phyloP scores from a whole-genome alignment of 2,113 vertebrate genomes.

The Dromiciops gliroides region DNA sequence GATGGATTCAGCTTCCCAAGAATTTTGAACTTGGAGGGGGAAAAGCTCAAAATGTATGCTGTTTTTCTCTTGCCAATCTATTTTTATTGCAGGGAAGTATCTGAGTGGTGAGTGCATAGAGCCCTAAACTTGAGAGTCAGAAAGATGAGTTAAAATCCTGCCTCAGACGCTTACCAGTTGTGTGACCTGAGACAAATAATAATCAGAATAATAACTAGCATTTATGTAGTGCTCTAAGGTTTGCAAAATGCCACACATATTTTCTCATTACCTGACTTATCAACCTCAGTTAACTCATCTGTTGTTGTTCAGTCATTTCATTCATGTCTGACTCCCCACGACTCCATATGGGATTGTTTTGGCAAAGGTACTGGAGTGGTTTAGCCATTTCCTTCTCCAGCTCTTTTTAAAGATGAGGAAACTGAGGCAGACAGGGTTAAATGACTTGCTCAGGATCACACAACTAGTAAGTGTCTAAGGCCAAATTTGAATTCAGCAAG shows the following conservation, averaged over 20 bases:
- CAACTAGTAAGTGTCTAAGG: not conserved
- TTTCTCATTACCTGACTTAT: not conserved
- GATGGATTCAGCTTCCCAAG: not conserved
- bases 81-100: not conserved
- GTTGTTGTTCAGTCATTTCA: not conserved
- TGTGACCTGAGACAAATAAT: not conserved
- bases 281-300: not conserved
- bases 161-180: not conserved
- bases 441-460: not conserved
- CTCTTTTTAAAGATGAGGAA: not conserved
- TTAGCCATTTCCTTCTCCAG: not conserved
- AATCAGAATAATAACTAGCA: not conserved
- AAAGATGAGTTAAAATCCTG: not conserved
- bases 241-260: not conserved
- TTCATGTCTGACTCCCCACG: not conserved
- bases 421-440: not conserved
- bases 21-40: not conserved
- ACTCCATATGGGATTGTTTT: not conserved
- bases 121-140: not conserved
- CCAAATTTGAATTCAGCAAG: not conserved
- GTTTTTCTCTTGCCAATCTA: not conserved
- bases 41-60: not conserved
- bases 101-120: not conserved
- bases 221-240: not conserved
- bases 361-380: not conserved